These are phyloP conservation scores for Paracyclopina nana DNA, from an alignment of 1,140 invertebrate species.

Conservation along the genomic window DNA sequence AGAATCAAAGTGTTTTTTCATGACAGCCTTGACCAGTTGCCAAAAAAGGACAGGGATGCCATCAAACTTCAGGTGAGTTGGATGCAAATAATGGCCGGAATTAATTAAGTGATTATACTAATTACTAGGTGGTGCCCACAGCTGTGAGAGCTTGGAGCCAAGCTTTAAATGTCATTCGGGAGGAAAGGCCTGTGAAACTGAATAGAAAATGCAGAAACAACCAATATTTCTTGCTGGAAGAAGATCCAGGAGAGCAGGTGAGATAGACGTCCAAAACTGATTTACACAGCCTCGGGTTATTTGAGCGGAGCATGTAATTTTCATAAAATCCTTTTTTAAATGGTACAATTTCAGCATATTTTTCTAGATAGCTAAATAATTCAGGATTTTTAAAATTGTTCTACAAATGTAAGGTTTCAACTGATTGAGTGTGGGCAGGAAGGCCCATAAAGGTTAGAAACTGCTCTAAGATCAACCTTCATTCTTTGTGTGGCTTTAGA, in stretches of 20 bases:
- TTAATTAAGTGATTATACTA: not conserved
- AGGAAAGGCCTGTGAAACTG: slow-evolving; percentile 55
- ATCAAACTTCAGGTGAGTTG: not conserved
- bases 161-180: slow-evolving; percentile 64
- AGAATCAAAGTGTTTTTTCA: slow-evolving; percentile 3
- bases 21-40: not conserved
- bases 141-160: slow-evolving; percentile 81
- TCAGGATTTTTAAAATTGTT: no score
- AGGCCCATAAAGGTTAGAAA: no score
- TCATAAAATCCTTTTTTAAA: no score
- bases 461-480: no score
- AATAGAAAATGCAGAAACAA: slow-evolving; percentile 31
- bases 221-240: slow-evolving; percentile 22
- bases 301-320: no score
- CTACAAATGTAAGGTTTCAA: no score
- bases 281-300: no score
- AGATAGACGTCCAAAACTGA: no score
- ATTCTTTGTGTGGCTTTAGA: no score
- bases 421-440: no score
- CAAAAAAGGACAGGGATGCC: not conserved
- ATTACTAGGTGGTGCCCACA: slow-evolving; percentile 46
- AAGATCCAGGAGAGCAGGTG: slow-evolving; percentile 38
- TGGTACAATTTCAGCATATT: no score
- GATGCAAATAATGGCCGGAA: not conserved
- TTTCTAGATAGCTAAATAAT: no score